Base-by-base conservation (phyloP, 2,888 invertebrate species). In the Lissocephala sabroskyi region DNA sequence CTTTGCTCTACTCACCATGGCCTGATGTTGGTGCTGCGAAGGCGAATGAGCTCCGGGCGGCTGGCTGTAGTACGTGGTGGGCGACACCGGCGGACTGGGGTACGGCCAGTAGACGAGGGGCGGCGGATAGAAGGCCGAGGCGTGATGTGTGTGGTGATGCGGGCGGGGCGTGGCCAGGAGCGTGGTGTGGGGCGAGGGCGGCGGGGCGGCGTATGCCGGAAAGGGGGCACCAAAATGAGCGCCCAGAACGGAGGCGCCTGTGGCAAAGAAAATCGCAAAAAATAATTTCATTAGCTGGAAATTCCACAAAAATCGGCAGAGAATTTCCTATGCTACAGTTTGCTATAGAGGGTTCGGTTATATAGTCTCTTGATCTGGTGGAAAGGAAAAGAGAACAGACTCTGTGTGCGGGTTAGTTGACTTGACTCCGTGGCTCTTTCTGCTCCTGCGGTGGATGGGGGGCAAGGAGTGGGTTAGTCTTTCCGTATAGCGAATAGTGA, bases 81-180 rank as follows among this genome's bases (percentile, higher is more conserved):
- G 96, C 35, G 96, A 96, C 13, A 96, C 95, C 0, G 96, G 96
- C 30, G 96, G 96, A 71, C 95, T 95, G 39, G 96, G 96, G 86
- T 96, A 96, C 0, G 94, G 92, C 96, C 96, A 97, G 86, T 96
- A 96, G 68, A 96, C 91, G 54, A 92, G 88, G 45, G 90, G 89
- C 23, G 90, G 90, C 29, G 88, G 87, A 62, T 87, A 87, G 62
- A 87, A 88, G 0, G 83, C 79, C 17, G 77, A 63, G 42, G 70
- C 63, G 11, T 86, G 85, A 49, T 86, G 86, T 32, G 82, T 85
- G 32, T 88, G 88, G 78, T 74, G 73, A 35, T 75, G 82, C 13
- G 79, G 75, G 11, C 80, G 79, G 1, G 79, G 62, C 19, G 82
- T 62, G 4, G 82, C 87, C 74, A 87, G 44, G 10, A 79, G 44